Base-by-base conservation (phyloP, 2,888 invertebrate genomes). In the Ophraella communa region DNA sequence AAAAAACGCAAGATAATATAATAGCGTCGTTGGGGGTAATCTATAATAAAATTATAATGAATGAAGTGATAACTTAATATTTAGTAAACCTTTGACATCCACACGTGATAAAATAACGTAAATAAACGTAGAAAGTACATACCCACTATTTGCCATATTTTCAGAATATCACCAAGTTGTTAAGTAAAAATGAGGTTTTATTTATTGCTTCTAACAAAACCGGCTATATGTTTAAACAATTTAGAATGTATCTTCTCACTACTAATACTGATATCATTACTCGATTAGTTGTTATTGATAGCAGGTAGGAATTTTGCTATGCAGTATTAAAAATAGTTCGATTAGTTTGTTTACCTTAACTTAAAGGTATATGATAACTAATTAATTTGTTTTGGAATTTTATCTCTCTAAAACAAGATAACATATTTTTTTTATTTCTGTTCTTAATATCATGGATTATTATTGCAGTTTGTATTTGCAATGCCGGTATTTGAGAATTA, bases 121-220 rank as follows among this genome's bases (percentile, higher is more conserved):
- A n/a, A n/a, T n/a, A 27, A 17, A 51, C 27, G 8, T 14, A 10
- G 7, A 11, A 47, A 10, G 17, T 27, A 51, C 49, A 10, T 51
- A 51, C 49, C 49, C 49, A 10, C 17, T 51, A 51, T 23, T 51
- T 30, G 17, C 27, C 49, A 51, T 51, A 2, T 47, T 47, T 23
- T 23, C 4, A 47, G n/a, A 21, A 47, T 23, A n/a, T 47, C n/a
- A 23, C 23, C n/a, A 23, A 47, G 3, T 47, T n/a, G 0, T 47
- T 11, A 11, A 45, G 7, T 5, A 23, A 4, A 45, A n/a, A n/a
- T n/a, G n/a, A n/a, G n/a, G n/a, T 7, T 23, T n/a, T 8, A 47
- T 21, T 5, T 5, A 47, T n/a, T 23, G 7, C 23, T 21, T 14
- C 23, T 23, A 20, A n/a, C n/a, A n/a, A n/a, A n/a, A n/a, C n/a